Evolutionary conservation across 2,888 invertebrate species (phyloP), one percentile per base, ranked within the genome.

Genomic region (Tetranychus truncatus): DNA sequence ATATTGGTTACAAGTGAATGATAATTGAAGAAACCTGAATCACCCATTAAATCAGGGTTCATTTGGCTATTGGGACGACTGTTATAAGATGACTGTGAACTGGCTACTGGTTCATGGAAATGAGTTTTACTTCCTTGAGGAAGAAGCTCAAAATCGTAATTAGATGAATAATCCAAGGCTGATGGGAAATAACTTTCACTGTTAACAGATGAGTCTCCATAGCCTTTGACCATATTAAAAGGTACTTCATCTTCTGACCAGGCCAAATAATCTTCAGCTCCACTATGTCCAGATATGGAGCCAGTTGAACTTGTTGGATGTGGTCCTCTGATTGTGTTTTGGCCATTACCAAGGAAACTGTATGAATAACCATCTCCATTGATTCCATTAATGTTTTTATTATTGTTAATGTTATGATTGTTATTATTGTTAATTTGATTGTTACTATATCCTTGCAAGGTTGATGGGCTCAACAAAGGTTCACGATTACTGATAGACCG

Each of bases 21-120:
- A 20, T 69, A 69, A 21, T 69, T 69, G 20, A 69, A 24, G 69
- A 69, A 69, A 24, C 69, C 69, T 24, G 69, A 20, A 69, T 69
- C 69, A 11, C 11, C 21, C 21, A 69, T 20, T 24, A 24, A 11
- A 69, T 69, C 69, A 69, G 55, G 15, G 15, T 55, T 55, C 11
- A 55, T 55, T 15, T 5, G 55, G 15, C 15, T 55, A 7, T 55
- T 55, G 55, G 55, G 55, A 55, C 55, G 55, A 55, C 15, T 9
- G 9, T 55, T 3, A 55, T 55, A 55, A 15, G 9, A 15, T 15
- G 9, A 15, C 15, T 55, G 55, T 5, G 55, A 55, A 55, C 55
- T 55, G 55, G 55, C 9, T 6, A 55, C 55, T 55, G 55, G 55
- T 15, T 55, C 55, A 55, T 55, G 55, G 15, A 6, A 55, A 55